A percentile compares a stretch with the other conserved stretches of the same genome.
These are phyloP conservation scores for Andrena cerasifolii DNA, from an alignment of 1,140 invertebrate species.

Conservation along the genomic window DNA sequence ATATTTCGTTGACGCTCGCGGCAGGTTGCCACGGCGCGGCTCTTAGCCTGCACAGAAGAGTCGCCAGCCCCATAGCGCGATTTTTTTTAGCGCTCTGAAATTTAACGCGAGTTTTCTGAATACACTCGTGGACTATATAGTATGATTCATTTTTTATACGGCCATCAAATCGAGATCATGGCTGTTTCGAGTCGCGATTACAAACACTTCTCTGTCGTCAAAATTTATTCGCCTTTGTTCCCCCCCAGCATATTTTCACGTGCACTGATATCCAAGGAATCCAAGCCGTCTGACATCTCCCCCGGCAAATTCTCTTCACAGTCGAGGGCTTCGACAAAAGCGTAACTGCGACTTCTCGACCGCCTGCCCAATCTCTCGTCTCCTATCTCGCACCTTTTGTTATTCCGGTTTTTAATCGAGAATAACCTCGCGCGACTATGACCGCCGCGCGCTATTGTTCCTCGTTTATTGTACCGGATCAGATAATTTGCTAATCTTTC, in stretches of 20 bases:
- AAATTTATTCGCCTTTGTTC: slow-evolving; percentile 10
- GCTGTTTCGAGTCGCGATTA: background rate
- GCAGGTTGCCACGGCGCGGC: background rate
- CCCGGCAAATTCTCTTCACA: background rate
- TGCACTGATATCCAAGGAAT: background rate
- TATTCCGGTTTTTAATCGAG: background rate
- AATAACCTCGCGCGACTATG: background rate
- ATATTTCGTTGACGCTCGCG: background rate
- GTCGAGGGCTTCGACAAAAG: too few relatives aligned
- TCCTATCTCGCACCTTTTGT: background rate
- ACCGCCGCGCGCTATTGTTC: background rate
- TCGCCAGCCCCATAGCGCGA: background rate
- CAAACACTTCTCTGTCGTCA: slow-evolving; percentile 29
- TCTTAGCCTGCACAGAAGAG: background rate
- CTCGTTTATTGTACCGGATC: background rate
- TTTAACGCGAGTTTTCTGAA: background rate
- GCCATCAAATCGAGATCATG: background rate
- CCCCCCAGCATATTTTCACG: background rate
- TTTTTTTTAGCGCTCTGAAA: background rate
- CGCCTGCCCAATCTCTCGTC: background rate
- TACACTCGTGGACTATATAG: too few relatives aligned
- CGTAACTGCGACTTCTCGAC: background rate
- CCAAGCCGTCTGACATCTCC: background rate
- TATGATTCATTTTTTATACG: slow-evolving; percentile 12
- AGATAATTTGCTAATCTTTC: background rate